Base-by-base conservation (phyloP, 53 echinoderm and acorn worm genomes). In the Zoroaster sp. region DNA sequence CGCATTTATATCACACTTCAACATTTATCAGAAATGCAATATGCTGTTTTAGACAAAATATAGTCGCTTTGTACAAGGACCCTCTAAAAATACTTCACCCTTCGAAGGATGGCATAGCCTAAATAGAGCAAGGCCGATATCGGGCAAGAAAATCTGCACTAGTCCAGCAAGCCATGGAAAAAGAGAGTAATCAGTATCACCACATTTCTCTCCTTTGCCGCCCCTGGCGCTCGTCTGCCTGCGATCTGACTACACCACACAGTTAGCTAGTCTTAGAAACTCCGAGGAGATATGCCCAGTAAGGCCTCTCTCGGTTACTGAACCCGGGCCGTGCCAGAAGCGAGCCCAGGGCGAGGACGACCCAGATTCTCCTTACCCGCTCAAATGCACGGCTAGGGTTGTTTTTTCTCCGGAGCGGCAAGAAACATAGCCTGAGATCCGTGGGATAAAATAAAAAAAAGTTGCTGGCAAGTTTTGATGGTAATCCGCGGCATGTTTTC, bases 221-320 rank as follows among this genome's bases (percentile, higher is more conserved):
- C 85, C 85, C 38, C 51, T 85, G 72, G 85, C 52, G 40, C 25
- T 70, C 70, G 49, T 79, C 79, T 79, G 79, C 54, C 47, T 28
- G 69, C 69, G 39, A 20, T 38, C 85, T 71, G 85, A 85, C 70
- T 71, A 66, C 70, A 33, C 13, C 71, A 35, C 71, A 45, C 25
- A 13, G 30, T 51, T 46, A 31, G 34, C 32, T 32, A 49, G 85
- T 69, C 70, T 70, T n/a, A n/a, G n/a, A 78, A 78, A 85, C 85
- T 85, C 72, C 70, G 72, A 70, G 71, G 85, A 85, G 83, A 83
- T 83, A 83, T 83, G 83, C 83, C 83, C 40, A 45, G 70, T 69
- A 70, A 85, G 85, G 85, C 85, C 85, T 85, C 85, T 69, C 90
- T 81, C 90, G 90, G 90, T 89, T 89, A 89, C 90, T 89, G 90